Percentiles rank a stretch among this genome's conserved stretches.
These are phyloP conservation scores for Clarias platycephalus DNA, from an alignment of 2,797 vertebrate species.

Conservation along the genomic window DNA sequence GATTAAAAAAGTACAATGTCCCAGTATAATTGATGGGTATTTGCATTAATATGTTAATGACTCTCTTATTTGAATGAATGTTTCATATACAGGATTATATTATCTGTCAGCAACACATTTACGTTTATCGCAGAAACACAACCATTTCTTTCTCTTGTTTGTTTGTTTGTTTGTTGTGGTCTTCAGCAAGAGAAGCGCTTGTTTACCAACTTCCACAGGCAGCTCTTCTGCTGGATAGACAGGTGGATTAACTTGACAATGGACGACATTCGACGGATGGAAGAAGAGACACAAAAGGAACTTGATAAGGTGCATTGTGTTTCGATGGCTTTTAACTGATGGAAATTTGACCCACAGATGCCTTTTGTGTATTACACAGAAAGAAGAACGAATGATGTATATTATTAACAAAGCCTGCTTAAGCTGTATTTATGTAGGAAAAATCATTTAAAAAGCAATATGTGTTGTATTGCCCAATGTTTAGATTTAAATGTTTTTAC, in stretches of 20 bases:
- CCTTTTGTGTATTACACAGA: not conserved
- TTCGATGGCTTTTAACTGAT: slow-evolving; percentile 30
- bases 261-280: slow-evolving; percentile 96
- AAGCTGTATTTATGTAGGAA: not conserved
- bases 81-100: not conserved
- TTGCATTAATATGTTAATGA: not conserved
- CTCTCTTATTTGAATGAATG: not conserved
- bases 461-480: not conserved
- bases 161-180: not conserved
- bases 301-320: slow-evolving; percentile 83
- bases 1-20: not conserved
- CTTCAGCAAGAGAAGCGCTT: slow-evolving; percentile 88
- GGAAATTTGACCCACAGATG: not conserved
- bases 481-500: not conserved
- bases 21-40: not conserved
- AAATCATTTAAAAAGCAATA: not conserved
- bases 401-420: slow-evolving; percentile 1
- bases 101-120: not conserved
- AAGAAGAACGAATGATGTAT: slow-evolving; percentile 6
- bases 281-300: slow-evolving; percentile 90
- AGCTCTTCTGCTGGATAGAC: slow-evolving; percentile 95
- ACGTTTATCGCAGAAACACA: not conserved
- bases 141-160: not conserved
- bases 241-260: slow-evolving; percentile 90
- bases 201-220: slow-evolving; percentile 94